Evolutionary conservation across 2,113 vertebrate species (phyloP), one percentile per base, ranked within the genome.

Genomic region (Sphaerodactylus townsendi): DNA sequence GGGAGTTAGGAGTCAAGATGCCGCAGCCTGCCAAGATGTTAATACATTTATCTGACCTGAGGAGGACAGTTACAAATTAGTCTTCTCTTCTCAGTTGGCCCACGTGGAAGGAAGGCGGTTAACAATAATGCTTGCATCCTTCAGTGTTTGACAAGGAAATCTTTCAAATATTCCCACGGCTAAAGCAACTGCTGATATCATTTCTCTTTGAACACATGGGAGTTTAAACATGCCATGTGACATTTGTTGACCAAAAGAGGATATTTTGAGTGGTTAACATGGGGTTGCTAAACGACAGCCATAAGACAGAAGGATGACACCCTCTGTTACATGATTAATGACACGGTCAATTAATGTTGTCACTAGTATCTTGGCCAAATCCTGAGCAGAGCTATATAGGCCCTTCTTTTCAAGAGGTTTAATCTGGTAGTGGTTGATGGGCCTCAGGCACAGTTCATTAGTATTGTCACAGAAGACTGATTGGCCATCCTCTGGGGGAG

Each of bases 401-500:
- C 15, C 69, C 79, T 62, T 9, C 25, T 13, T 50, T 33, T 3
- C 8, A 76, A 85, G 68, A 84, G 59, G 23, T 80, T 62, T 69
- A 88, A 3, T 91, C 86, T 87, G 78, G 56, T 39, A 75, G 10
- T 44, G 74, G 78, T 66, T n/a, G 85, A 87, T 70, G 79, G 75
- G 85, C 87, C 35, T 91, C 91, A 88, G 50, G 71, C 53, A 80
- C 87, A 79, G 89, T 23, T 92, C 64, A 0, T 92, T 88, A 88
- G 79, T 79, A 87, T 78, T 77, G 77, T 82, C 65, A 78, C 17
- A 59, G 33, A 71, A 11, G 59, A 15, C 9, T 65, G 81, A 19
- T 53, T 70, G n/a, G 10, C 78, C 19, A 33, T 0, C 4, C 72
- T 79, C 82, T 8, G n/a, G 44, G 56, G 64, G 23, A 35, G 19